A percentile compares a stretch with the other conserved stretches of the same genome.
phyloP scores from a whole-genome alignment of 2,888 invertebrate genomes.

The Drosophila borborema region DNA sequence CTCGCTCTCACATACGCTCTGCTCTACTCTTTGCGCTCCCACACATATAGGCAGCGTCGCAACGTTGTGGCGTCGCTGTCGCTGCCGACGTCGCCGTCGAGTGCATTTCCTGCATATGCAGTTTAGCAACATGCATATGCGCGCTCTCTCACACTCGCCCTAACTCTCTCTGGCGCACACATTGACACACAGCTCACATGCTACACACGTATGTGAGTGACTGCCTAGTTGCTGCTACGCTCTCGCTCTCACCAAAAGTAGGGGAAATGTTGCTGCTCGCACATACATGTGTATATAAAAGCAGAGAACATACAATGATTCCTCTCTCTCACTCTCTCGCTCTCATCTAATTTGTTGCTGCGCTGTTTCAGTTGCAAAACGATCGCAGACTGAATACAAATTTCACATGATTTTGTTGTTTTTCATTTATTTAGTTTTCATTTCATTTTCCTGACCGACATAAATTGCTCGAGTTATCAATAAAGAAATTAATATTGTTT shows the following conservation, averaged over 20 bases:
- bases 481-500: constrained; percentile 9
- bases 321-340: constrained; percentile 1
- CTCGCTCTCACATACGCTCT: constrained; percentile 55
- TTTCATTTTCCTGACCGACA: constrained; percentile 16
- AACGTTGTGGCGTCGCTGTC: background rate
- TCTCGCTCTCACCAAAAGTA: constrained; percentile 71
- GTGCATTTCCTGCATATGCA: constrained; percentile 75
- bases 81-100: constrained; percentile 21
- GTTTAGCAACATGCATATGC: constrained; percentile 56
- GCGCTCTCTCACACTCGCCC: constrained; percentile 35
- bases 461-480: constrained; percentile 46
- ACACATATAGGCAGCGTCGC: constrained; percentile 30
- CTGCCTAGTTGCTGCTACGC: constrained; percentile 16
- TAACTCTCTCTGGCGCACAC: constrained; percentile 4
- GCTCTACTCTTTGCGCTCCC: constrained; percentile 47
- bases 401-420: constrained; percentile 8
- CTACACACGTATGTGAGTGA: constrained; percentile 31
- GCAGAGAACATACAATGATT: background rate
- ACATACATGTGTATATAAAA: constrained; percentile 10
- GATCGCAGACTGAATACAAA: constrained; percentile 34
- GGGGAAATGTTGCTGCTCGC: constrained; percentile 73
- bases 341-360: constrained; percentile 10
- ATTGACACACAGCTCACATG: constrained; percentile 15
- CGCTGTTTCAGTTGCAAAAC: constrained; percentile 21
- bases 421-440: background rate